These are phyloP conservation scores for Ictidomys tridecemlineatus DNA, from an alignment of 2,113 vertebrate species.

Conservation along the genomic window DNA sequence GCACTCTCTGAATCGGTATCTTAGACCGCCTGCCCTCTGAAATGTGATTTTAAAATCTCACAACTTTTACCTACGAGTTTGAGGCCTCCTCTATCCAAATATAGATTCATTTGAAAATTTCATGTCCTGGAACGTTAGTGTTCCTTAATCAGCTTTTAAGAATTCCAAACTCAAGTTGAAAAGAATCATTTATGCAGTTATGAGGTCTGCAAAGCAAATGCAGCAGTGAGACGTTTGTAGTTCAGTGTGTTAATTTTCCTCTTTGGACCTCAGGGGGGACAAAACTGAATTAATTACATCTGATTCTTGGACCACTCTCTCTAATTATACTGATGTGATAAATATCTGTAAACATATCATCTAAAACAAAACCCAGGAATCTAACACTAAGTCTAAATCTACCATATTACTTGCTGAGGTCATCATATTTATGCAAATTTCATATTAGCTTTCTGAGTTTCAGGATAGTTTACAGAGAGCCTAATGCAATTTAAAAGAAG, in stretches of 20 bases:
- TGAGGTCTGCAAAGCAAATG: background rate
- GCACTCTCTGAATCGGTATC: background rate
- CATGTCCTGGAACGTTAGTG: background rate
- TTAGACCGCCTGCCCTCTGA: background rate
- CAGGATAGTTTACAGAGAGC: constrained; percentile 1
- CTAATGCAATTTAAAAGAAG: background rate
- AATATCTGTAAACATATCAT: background rate
- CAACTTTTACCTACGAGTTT: background rate
- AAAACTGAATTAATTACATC: background rate
- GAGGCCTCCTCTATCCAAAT: background rate
- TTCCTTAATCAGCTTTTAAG: constrained; percentile 20
- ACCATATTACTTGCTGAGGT: background rate
- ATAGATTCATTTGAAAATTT: background rate
- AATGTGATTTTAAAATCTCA: background rate
- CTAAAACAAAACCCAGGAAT: constrained; percentile 38
- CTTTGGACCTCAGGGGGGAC: background rate
- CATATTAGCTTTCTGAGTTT: background rate
- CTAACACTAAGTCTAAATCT: background rate
- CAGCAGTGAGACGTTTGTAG: background rate
- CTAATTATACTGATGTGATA: background rate
- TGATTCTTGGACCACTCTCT: background rate
- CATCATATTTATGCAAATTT: background rate
- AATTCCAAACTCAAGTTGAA: background rate
- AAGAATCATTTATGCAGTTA: background rate
- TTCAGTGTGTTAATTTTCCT: background rate